Evolutionary conservation across 2,113 vertebrate species (phyloP).

Genomic region (Nannospalax galili): DNA sequence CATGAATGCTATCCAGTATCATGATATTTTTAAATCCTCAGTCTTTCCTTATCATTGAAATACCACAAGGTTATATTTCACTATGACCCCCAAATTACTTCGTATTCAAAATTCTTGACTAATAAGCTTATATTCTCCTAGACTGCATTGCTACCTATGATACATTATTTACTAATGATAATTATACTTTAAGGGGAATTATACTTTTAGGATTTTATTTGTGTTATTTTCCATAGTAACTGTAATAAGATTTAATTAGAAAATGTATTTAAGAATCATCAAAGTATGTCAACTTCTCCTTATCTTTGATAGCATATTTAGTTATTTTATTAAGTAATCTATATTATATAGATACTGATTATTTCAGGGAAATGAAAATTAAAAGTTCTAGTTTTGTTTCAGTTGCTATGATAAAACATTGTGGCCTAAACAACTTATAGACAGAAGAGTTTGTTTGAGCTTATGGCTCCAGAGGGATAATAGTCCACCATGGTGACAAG

Average conservation of each 20-base stretch:
- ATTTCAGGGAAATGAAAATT: neutral
- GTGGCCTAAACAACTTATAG: too few species aligned
- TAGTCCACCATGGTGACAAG: too few species aligned
- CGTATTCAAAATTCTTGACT: neutral
- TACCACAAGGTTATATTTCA: neutral
- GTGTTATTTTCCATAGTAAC: neutral
- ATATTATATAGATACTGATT: neutral
- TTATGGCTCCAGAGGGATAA: too few species aligned
- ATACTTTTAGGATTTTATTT: neutral
- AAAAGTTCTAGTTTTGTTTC: too few species aligned
- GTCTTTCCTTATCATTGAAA: neutral
- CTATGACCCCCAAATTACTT: neutral
- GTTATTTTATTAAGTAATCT: neutral
- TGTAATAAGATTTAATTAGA: neutral
- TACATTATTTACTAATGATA: neutral
- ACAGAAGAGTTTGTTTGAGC: too few species aligned
- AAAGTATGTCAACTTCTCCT: neutral
- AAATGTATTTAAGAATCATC: neutral
- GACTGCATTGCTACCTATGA: neutral
- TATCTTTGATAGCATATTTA: neutral
- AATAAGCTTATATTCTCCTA: neutral
- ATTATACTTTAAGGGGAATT: conserved; percentile 28
- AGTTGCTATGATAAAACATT: too few species aligned
- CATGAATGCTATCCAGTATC: conserved; percentile 34
- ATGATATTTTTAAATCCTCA: neutral